Evolutionary conservation across 2,888 invertebrate genomes (phyloP), one percentile per base, ranked within the genome.

Genomic region (Alentia gelatinosa): DNA sequence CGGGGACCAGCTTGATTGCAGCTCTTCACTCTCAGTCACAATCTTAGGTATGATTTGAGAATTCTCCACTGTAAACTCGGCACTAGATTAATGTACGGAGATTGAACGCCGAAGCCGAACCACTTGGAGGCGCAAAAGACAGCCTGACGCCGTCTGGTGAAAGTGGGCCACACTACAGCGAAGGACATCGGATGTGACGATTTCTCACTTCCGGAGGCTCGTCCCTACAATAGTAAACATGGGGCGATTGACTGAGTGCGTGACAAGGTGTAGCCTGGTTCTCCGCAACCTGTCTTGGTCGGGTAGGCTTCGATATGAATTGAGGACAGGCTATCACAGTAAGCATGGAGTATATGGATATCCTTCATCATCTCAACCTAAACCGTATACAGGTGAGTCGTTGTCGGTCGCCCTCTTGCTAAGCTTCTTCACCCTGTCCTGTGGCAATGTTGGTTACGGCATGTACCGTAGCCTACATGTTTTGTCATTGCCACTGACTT

Each of bases 321-420:
- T n/a, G 39, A 79, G 74, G 33, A 15, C 89, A 56, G 23, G 26
- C n/a, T 91, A 91, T 56, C 91, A 91, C 91, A 91, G 90, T 26
- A 47, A 90, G 35, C 89, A 91, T 33, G 91, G 91, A 42, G 90
- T 91, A 23, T 91, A 91, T 86, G 91, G 91, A 9, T 84, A 89
- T 40, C 19, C 37, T 1, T 75, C 89, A 4, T 30, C 40, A 47
- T 1, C 30, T 7, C 1, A 26, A 47, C 23, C 47, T 19, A 33
- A 15, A 42, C 23, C 37, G 7, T 39, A 19, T 35, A n/a, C n/a
- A n/a, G 83, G 83, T 83, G 19, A 83, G 39, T 83, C 1, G 37
- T n/a, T 83, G 39, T 40, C 39, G n/a, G 23, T 40, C 37, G 23
- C 40, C 15, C n/a, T 74, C 7, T 7, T 74, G 7, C 30, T n/a